Evolutionary conservation across 2,888 invertebrate species (phyloP), one percentile per base, ranked within the genome.

Genomic region (Leptopterna dolabrata): DNA sequence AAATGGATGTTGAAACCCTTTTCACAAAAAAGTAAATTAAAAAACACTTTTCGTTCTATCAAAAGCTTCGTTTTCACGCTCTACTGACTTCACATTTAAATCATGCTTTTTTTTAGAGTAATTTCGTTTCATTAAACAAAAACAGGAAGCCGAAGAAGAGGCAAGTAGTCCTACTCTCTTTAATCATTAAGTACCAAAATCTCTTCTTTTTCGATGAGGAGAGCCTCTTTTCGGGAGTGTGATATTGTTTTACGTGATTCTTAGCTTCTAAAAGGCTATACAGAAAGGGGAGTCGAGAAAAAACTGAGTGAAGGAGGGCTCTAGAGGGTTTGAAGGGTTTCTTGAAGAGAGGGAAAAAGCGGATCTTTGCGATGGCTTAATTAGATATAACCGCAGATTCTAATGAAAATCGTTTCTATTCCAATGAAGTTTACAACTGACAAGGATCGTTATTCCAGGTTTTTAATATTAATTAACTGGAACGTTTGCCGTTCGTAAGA

Each of bases 221-320:
- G 19, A 41, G 19, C 63, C 63, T 63, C 73, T 73, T 73, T 73
- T n/a, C 36, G 73, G 41, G 41, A 41, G 73, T 73, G 19, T 73
- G 36, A 73, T 73, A 73, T 73, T 73, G 73, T 73, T 73, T 73
- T 73, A 73, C 36, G 41, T 41, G 73, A 73, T 73, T 41, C 41
- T 73, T 73, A 41, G 73, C 73, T 73, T 73, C 41, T 30, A 41
- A n/a, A n/a, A 73, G 16, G 73, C 36, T 73, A 73, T 24, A 63
- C 63, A 73, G 41, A 73, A 73, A 16, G n/a, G 73, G 30, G 16
- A 36, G 73, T 36, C 3, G 41, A 24, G 19, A 73, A 73, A 73
- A 73, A 73, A 73, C 63, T 19, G 73, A 36, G 36, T 73, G 36
- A 73, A 73, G 63, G 63, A 63, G 73, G 16, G 73, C 41, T 73